phyloP scores from a whole-genome alignment of 2,113 vertebrate species.

The Enhydra lutris region DNA sequence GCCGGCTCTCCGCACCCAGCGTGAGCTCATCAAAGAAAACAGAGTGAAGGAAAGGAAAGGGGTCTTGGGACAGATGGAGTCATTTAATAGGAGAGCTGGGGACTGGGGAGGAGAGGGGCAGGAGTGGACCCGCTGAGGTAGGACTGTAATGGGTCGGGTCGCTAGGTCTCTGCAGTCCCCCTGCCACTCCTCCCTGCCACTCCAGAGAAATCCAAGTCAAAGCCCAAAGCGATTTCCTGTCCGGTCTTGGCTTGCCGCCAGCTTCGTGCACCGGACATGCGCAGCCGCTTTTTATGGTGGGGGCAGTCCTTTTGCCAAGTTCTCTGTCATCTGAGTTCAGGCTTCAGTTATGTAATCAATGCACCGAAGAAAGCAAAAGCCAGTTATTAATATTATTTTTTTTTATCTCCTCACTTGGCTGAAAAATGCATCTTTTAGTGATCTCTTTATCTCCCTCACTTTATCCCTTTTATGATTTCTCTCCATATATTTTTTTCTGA shows the following conservation, averaged over 20 bases:
- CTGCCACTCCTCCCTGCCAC: neutral
- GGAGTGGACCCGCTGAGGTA: fast-evolving
- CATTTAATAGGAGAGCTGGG: neutral
- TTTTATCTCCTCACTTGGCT: neutral
- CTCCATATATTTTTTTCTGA: neutral
- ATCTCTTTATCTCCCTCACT: neutral
- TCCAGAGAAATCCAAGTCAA: neutral
- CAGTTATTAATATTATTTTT: neutral
- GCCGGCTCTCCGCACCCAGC: neutral
- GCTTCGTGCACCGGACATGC: neutral
- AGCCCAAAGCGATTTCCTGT: neutral
- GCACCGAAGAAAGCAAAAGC: neutral
- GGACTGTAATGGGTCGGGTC: fast-evolving
- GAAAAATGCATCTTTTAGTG: neutral
- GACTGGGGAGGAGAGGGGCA: no score
- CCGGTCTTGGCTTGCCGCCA: neutral
- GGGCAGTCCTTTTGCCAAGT: neutral
- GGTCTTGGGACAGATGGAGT: neutral
- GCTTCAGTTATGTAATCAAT: neutral
- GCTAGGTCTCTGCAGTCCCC: neutral
- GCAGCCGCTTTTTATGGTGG: neutral
- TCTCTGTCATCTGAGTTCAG: neutral
- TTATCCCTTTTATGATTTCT: neutral
- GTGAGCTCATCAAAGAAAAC: neutral
- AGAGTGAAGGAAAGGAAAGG: neutral